Base-by-base conservation (phyloP, 1,140 invertebrate species). In the Meteorus sp. region DNA sequence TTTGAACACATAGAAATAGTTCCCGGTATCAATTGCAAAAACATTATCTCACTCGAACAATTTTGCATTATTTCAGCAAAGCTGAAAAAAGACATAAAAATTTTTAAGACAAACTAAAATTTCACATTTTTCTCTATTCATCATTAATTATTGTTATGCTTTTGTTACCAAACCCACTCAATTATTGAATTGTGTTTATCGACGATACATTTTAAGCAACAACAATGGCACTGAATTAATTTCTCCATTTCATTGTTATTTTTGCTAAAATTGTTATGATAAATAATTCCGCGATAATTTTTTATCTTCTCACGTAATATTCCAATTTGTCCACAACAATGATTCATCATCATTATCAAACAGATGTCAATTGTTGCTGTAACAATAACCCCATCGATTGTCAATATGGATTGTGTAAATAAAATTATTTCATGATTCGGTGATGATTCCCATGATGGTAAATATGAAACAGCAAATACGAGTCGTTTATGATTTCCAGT, bases 161-260 rank as follows among this genome's bases (percentile, higher is more conserved):
- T n/a, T n/a, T n/a, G n/a, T n/a, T n/a, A n/a, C n/a, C 11, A 20
- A 4, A 48, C 45, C 27, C 13, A 48, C 45, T 48, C 19, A 27
- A 48, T 29, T n/a, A 48, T 15, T 23, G 15, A 25, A 48, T 48
- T 48, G 13, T 48, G 45, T 48, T 48, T 48, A 3, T 48, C 45
- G 20, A 48, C 45, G 13, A 48, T 48, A 0, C 45, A 48, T 15
- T 48, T 20, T 5, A 48, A 25, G 13, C 45, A 48, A 8, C 19
- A 48, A 15, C 45, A 48, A 25, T 48, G 15, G 2, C 6, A 11
- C 11, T 33, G 6, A 11, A 11, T 33, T 33, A 11, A 33, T 33
- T 11, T 6, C 6, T 7, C 11, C 6, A 33, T 7, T 6, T 33
- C 11, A 22, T 45, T 6, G 1, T 6, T 45, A 8, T n/a, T 19